These are phyloP conservation scores for Morpho deidamia DNA, from an alignment of 2,888 invertebrate species.

Conservation along the genomic window DNA sequence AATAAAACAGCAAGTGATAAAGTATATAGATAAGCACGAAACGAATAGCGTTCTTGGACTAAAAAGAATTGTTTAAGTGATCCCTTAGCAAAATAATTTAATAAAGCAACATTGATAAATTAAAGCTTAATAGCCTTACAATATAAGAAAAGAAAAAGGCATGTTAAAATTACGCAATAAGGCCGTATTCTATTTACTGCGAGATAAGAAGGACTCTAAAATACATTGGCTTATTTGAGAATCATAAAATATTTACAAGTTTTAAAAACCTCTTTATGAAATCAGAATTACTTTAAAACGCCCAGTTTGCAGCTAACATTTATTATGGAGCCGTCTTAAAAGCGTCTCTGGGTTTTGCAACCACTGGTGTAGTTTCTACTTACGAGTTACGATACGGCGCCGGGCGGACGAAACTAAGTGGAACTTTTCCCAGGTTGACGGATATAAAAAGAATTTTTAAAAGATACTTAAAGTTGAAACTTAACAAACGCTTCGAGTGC, in stretches of 20 bases:
- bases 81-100: no score
- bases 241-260: no score
- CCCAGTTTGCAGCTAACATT: conserved; percentile 38
- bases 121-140: no score
- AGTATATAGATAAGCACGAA: no score
- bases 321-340: conserved; percentile 62
- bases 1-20: no score
- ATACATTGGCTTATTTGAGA: not conserved
- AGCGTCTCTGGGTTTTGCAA: conserved; percentile 59
- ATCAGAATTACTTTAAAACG: not conserved
- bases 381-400: conserved; percentile 47
- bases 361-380: conserved; percentile 61
- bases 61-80: no score
- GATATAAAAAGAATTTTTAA: conserved; percentile 69
- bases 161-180: no score
- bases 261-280: not conserved
- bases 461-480: conserved; percentile 51
- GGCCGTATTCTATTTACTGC: no score
- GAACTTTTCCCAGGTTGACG: conserved; percentile 66
- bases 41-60: no score
- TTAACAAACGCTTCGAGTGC: conserved; percentile 38
- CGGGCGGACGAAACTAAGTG: conserved; percentile 62
- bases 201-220: not conserved
- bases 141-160: no score
- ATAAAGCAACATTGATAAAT: no score